phyloP scores from a whole-genome alignment of 2,797 vertebrate species.

The Pempheris klunzingeri region DNA sequence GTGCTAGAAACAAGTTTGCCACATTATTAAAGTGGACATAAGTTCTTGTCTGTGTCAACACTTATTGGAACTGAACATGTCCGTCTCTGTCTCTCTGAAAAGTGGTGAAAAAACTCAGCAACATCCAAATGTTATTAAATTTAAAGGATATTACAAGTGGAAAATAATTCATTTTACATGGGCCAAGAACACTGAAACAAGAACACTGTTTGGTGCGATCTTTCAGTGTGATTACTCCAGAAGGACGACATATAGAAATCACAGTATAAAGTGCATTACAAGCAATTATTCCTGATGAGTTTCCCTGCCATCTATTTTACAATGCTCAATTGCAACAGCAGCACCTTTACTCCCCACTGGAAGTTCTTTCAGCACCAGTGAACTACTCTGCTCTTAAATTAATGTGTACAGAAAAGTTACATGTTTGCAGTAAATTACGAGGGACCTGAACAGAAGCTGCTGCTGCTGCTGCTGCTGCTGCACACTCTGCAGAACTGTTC shows the following conservation, averaged over 20 bases:
- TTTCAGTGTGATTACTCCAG: not conserved
- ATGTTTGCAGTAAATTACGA: not conserved
- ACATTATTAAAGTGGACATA: not conserved
- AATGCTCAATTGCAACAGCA: not conserved
- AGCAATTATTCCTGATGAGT: not conserved
- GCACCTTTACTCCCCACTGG: not conserved
- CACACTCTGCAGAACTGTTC: not conserved
- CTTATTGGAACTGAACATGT: not conserved
- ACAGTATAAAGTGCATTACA: not conserved
- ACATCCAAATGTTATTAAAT: not conserved
- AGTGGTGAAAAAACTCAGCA: not conserved
- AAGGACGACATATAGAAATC: not conserved
- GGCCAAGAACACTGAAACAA: not conserved
- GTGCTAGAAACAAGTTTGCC: not conserved
- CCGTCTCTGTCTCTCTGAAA: not conserved
- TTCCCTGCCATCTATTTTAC: not conserved
- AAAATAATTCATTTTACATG: not conserved
- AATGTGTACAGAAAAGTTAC: too few relatives aligned
- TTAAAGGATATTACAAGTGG: not conserved
- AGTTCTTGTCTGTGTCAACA: not conserved
- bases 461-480: conserved; percentile 16
- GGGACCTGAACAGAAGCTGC: not conserved
- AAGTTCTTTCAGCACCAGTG: not conserved
- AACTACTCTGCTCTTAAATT: not conserved
- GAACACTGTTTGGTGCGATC: not conserved